A percentile compares a stretch with the other conserved stretches of the same genome.
These are phyloP conservation scores for Rhinolophus sinicus DNA, from an alignment of 2,113 vertebrate genomes.

Conservation along the genomic window DNA sequence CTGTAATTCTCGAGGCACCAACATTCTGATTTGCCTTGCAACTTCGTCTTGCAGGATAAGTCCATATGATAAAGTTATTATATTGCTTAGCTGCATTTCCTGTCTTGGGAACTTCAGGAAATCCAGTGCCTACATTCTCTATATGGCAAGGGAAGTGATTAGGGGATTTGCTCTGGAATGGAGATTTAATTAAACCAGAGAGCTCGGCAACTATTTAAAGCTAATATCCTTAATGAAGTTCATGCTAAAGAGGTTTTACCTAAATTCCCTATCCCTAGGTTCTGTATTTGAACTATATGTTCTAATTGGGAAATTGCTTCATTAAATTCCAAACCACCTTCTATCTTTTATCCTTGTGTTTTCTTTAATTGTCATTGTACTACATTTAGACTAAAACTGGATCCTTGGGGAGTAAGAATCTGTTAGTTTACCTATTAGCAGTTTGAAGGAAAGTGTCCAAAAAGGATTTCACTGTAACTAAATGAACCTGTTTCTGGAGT, in stretches of 20 bases:
- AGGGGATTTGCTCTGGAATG: background rate
- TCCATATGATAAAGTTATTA: slow-evolving; percentile 49
- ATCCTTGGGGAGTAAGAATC: background rate
- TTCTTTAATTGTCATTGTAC: slow-evolving; percentile 36
- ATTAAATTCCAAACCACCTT: slow-evolving; percentile 46
- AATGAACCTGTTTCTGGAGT: background rate
- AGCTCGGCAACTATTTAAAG: background rate
- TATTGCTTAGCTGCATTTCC: background rate
- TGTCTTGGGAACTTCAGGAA: slow-evolving; percentile 43
- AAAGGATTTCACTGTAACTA: slow-evolving; percentile 49
- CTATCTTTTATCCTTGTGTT: background rate
- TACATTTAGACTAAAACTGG: slow-evolving; percentile 38
- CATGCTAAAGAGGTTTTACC: background rate
- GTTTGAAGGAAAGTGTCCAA: slow-evolving; percentile 23
- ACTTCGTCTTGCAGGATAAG: slow-evolving; percentile 11
- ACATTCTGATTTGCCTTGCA: slow-evolving; percentile 3
- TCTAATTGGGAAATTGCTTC: slow-evolving; percentile 6
- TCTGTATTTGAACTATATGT: slow-evolving; percentile 6
- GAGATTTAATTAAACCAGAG: slow-evolving; percentile 36
- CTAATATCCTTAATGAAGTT: slow-evolving; percentile 20
- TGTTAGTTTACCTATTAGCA: background rate
- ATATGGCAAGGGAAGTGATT: background rate
- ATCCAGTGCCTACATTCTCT: background rate
- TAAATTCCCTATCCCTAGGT: background rate
- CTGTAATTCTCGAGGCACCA: slow-evolving; percentile 43